A percentile compares a stretch with the other conserved stretches of the same genome.
Conservation (phyloP, 2,797 vertebrate genomes). For the Rhinophrynus dorsalis region DNA sequence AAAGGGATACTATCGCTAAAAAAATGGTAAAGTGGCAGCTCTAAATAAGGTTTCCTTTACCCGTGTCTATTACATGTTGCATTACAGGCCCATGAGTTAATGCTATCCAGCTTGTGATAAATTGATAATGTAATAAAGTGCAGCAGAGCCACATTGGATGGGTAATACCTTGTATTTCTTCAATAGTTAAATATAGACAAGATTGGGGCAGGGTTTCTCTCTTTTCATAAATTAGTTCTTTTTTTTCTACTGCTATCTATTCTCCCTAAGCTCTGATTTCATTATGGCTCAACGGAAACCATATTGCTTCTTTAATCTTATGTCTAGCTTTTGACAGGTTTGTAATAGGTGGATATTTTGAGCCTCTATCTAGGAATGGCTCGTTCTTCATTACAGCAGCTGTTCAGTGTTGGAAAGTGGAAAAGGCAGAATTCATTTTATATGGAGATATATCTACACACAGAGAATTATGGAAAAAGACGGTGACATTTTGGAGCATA, state of each 20-base stretch:
- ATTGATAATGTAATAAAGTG: background rate
- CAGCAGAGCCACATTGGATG: background rate
- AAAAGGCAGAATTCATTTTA: background rate
- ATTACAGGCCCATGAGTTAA: background rate
- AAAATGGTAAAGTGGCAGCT: too few relatives aligned
- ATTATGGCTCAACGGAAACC: conserved; percentile 27
- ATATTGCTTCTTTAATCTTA: conserved; percentile 39
- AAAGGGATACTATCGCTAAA: too few relatives aligned
- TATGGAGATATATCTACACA: background rate
- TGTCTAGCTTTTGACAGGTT: conserved; percentile 18
- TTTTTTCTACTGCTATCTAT: background rate
- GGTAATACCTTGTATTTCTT: conserved; percentile 10
- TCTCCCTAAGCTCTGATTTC: conserved; percentile 14
- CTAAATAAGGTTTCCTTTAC: background rate
- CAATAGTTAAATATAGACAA: conserved; percentile 10
- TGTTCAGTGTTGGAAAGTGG: background rate
- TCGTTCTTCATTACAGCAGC: conserved; percentile 22
- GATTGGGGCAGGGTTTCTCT: background rate
- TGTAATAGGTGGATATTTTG: conserved; percentile 25
- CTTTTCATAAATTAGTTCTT: background rate
- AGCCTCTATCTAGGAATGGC: background rate
- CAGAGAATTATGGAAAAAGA: too few relatives aligned
- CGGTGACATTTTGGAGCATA: too few relatives aligned
- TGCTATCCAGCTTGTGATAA: background rate
- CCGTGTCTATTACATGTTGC: background rate